A percentile compares a stretch with the other conserved stretches of the same genome.
Evolutionary conservation across 2,797 vertebrate species (phyloP).

Genomic region (Fratercula arctica): DNA sequence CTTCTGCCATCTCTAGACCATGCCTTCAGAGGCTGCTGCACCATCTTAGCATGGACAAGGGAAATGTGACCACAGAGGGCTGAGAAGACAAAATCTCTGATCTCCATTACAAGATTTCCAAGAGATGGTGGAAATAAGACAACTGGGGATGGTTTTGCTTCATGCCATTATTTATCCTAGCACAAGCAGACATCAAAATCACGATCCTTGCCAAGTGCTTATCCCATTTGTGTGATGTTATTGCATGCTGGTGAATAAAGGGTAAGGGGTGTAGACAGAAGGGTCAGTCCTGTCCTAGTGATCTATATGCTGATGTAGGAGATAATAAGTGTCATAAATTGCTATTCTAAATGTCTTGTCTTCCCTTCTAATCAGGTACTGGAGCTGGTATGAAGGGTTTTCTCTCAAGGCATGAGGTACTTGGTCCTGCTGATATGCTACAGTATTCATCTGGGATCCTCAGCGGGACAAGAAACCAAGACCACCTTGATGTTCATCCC

Average conservation of each 20-base stretch:
- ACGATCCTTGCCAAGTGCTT: conserved; percentile 6
- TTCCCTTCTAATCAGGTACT: conserved; percentile 84
- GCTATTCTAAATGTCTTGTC: background rate
- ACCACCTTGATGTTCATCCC: conserved; percentile 61
- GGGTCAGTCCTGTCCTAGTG: conserved; percentile 6
- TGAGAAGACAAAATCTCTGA: background rate
- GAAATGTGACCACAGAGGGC: background rate
- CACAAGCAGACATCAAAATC: background rate
- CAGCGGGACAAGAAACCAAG: conserved; percentile 64
- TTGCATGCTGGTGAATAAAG: conserved; percentile 1
- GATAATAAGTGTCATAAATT: conserved; percentile 1
- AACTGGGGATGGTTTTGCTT: background rate
- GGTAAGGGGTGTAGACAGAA: background rate
- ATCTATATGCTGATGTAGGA: conserved; percentile 7
- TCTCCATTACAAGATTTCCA: background rate
- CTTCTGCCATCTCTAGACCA: background rate
- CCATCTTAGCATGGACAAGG: background rate
- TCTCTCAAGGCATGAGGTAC: conserved; percentile 62
- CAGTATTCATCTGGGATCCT: conserved; percentile 67
- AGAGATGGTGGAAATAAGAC: background rate
- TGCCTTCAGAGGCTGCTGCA: background rate
- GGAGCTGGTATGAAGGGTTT: conserved; percentile 89
- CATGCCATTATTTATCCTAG: background rate
- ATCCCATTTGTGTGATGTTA: background rate
- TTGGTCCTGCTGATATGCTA: conserved; percentile 57